phyloP scores from a whole-genome alignment of 2,113 vertebrate species.

The Leptodactylus fuscus region DNA sequence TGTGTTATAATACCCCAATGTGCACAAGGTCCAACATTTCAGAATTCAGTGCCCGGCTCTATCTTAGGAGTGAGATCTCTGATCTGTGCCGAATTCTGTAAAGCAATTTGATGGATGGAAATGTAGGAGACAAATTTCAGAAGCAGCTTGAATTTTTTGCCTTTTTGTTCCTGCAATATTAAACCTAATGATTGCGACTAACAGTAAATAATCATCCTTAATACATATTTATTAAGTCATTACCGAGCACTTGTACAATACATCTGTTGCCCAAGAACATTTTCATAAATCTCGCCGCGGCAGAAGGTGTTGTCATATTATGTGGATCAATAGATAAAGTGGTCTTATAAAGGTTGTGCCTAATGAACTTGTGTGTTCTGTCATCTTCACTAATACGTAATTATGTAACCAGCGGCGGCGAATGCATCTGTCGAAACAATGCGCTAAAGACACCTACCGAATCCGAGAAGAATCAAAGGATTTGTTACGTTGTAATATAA shows the following conservation, averaged over 20 bases:
- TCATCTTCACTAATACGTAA: conserved; percentile 24
- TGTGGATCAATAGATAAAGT: conserved; percentile 15
- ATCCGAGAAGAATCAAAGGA: background rate
- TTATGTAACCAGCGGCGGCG: conserved; percentile 27
- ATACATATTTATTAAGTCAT: conserved; percentile 45
- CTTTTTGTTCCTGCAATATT: conserved; percentile 20
- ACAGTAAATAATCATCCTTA: conserved; percentile 28
- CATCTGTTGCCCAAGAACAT: background rate
- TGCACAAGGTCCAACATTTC: too few species aligned
- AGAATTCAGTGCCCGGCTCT: too few species aligned
- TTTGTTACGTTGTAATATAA: background rate
- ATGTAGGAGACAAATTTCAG: background rate
- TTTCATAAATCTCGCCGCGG: background rate
- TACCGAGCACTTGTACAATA: conserved; percentile 23
- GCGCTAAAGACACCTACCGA: background rate
- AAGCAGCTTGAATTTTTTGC: background rate
- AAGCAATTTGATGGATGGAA: background rate
- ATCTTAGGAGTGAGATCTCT: too few species aligned
- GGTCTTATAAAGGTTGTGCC: conserved; percentile 44
- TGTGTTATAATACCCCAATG: too few species aligned
- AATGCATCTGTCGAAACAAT: background rate
- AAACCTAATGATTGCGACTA: background rate
- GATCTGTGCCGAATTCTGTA: background rate
- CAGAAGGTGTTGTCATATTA: conserved; percentile 42
- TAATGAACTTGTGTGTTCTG: conserved; percentile 44